phyloP scores from a whole-genome alignment of 92 coral and sea anemone species.

The Actinernus sp. region DNA sequence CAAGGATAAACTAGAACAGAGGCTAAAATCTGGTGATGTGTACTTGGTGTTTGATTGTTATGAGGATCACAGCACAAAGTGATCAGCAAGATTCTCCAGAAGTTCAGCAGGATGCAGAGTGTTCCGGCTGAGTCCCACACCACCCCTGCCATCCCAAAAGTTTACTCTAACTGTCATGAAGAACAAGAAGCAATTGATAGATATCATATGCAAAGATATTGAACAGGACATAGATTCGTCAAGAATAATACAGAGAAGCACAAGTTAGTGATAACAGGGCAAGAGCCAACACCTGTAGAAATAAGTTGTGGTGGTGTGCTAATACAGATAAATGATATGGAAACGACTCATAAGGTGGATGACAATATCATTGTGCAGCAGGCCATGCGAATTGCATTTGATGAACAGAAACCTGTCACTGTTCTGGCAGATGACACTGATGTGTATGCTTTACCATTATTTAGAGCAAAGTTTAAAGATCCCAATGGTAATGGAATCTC shows the following conservation, averaged over 20 bases:
- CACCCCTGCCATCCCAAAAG: slow-evolving; percentile 71
- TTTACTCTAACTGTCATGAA: slow-evolving; percentile 54
- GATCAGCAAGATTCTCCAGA: slow-evolving; percentile 56
- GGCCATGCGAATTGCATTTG: slow-evolving; percentile 71
- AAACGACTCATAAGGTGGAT: slow-evolving; percentile 72
- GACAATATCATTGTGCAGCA: slow-evolving; percentile 70
- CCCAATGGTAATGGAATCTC: slow-evolving; percentile 62
- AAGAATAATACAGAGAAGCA: slow-evolving; percentile 17
- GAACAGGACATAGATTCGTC: too few relatives aligned
- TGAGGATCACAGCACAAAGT: slow-evolving; percentile 68
- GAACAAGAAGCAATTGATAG: slow-evolving; percentile 65
- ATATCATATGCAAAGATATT: slow-evolving; percentile 49
- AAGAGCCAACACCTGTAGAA: slow-evolving; percentile 72
- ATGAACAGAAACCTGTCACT: slow-evolving; percentile 31
- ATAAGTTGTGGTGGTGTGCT: slow-evolving; percentile 66
- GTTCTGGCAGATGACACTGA: slow-evolving; percentile 81
- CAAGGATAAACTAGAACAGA: slow-evolving; percentile 38
- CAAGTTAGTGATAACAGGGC: slow-evolving; percentile 54
- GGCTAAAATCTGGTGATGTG: slow-evolving; percentile 45
- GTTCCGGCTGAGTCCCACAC: slow-evolving; percentile 39
- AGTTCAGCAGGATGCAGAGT: slow-evolving; percentile 43
- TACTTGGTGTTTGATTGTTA: slow-evolving; percentile 70
- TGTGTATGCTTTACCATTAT: slow-evolving; percentile 70
- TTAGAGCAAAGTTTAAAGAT: slow-evolving; percentile 47
- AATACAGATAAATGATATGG: slow-evolving; percentile 56